Base-by-base conservation (phyloP, 1,140 invertebrate genomes). In the Achatina immaculata region DNA sequence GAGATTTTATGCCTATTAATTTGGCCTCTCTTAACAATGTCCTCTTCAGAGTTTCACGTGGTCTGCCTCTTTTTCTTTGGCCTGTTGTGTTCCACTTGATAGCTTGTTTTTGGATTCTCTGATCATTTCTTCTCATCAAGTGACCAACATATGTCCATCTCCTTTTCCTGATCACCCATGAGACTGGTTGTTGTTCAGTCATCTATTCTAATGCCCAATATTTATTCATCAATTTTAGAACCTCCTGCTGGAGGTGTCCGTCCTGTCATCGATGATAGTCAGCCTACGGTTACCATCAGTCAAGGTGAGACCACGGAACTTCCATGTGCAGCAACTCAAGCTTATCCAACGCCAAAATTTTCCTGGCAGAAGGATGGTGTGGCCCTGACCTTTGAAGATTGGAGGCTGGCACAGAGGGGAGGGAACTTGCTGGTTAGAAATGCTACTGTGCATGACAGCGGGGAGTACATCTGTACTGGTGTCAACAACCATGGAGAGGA, bases 401-500 rank as follows among this genome's bases (percentile, higher is more conserved):
- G 65, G 42, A 14, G 76, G 31, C 42, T 78, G 28, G 42, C 65
- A 31, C 55, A 62, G 92, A 95, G 96, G n/a, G 96, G 96, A 83
- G 97, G 97, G 78, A 98, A 97, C 78, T 92, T 98, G 80, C 96
- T 97, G 83, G 97, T 98, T 80, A 94, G 95, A 80, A 95, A 97
- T 88, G 96, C 96, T 36, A 94, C 95, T 85, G 96, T 97, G 62
- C 95, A 95, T 7, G 97, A 98, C 90, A 97, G 87, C 42, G 97
- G 97, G 85, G 96, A 96, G 90, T 99, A 98, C 88, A 91, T 97
- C 38, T 98, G 97, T 89, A 96, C 97, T 81, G 96, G 98, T 0
- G 97, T 96, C 88, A 99, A 98, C 88, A 96, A 95, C 0, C 96
- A 98, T 42, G 97, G 96, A 42, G 95, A 96, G 40, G 96, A 97